A percentile compares a stretch with the other conserved stretches of the same genome.
Evolutionary conservation across 1,140 invertebrate genomes (phyloP).

Genomic region (Drosophila dunni): DNA sequence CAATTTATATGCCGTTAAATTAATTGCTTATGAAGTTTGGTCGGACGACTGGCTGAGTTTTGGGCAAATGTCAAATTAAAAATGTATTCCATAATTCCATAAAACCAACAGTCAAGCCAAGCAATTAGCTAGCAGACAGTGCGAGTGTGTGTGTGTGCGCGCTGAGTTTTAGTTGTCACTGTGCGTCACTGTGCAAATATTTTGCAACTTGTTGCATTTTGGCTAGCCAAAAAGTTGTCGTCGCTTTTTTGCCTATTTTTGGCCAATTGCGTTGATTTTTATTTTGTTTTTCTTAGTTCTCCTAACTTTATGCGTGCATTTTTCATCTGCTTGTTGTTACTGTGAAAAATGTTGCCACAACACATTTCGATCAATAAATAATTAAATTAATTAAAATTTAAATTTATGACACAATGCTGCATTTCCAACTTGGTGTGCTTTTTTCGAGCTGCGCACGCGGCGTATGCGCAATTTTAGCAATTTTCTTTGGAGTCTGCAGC

Average conservation of each 20-base stretch:
- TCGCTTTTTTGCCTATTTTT: conserved; percentile 61
- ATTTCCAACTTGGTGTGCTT: conserved; percentile 52
- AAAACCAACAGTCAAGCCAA: conserved; percentile 56
- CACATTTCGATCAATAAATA: conserved; percentile 72
- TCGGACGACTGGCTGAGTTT: conserved; percentile 69
- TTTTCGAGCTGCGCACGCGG: conserved; percentile 39
- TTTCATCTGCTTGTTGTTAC: conserved; percentile 20
- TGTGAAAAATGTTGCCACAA: conserved; percentile 55
- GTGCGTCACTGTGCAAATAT: conserved; percentile 60
- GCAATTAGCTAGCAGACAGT: conserved; percentile 65
- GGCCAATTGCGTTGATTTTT: conserved; percentile 55
- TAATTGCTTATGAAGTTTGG: conserved; percentile 76
- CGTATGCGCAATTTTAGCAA: conserved; percentile 57
- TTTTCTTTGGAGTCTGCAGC: conserved; percentile 38
- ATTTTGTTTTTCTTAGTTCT: not conserved
- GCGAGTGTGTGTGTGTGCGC: conserved; percentile 15
- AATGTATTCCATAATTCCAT: conserved; percentile 77
- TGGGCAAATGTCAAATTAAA: conserved; percentile 82
- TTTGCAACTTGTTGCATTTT: conserved; percentile 70
- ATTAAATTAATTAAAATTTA: conserved; percentile 82
- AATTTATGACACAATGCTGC: conserved; percentile 71
- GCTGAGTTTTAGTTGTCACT: conserved; percentile 58
- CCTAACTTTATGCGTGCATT: not conserved
- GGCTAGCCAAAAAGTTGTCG: conserved; percentile 43
- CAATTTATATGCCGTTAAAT: conserved; percentile 79